Percentiles rank a stretch among this genome's conserved stretches.
Evolutionary conservation across 1,140 invertebrate genomes (phyloP).

Genomic region (Drosophila dunni): DNA sequence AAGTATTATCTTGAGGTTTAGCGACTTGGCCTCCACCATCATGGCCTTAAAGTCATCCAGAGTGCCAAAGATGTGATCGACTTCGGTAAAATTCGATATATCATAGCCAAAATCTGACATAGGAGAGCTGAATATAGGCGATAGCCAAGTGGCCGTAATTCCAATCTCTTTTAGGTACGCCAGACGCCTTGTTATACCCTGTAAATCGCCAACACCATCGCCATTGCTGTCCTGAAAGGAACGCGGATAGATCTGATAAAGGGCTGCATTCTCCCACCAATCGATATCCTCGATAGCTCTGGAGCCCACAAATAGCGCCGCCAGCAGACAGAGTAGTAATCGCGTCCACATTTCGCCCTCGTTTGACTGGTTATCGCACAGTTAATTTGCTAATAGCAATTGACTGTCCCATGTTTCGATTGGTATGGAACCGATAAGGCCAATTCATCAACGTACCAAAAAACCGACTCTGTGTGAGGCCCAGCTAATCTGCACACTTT

Average conservation of each 20-base stretch:
- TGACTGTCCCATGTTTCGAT: slow-evolving; percentile 57
- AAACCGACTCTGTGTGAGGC: not conserved
- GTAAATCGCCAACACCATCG: slow-evolving; percentile 91
- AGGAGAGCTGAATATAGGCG: slow-evolving; percentile 89
- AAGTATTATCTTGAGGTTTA: slow-evolving; percentile 73
- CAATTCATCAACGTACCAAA: not conserved
- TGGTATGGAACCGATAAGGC: slow-evolving; percentile 55
- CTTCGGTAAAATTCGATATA: slow-evolving; percentile 88
- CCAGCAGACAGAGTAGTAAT: slow-evolving; percentile 52
- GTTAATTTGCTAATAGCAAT: slow-evolving; percentile 72
- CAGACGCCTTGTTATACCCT: slow-evolving; percentile 85
- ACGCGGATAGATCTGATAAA: slow-evolving; percentile 92
- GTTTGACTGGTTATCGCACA: slow-evolving; percentile 61
- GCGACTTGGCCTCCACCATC: slow-evolving; percentile 86
- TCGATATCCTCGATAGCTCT: slow-evolving; percentile 62
- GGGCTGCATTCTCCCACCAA: slow-evolving; percentile 91
- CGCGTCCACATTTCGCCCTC: slow-evolving; percentile 65
- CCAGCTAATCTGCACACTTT: slow-evolving; percentile 30
- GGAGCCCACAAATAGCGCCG: not conserved
- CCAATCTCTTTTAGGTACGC: slow-evolving; percentile 86
- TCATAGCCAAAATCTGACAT: slow-evolving; percentile 90
- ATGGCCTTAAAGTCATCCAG: slow-evolving; percentile 90
- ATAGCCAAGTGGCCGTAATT: slow-evolving; percentile 88
- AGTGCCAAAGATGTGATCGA: slow-evolving; percentile 90
- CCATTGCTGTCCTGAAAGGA: slow-evolving; percentile 92